A percentile compares a stretch with the other conserved stretches of the same genome.
These are phyloP conservation scores for Spilarctia lutea DNA, from an alignment of 2,888 invertebrate species.

Conservation along the genomic window DNA sequence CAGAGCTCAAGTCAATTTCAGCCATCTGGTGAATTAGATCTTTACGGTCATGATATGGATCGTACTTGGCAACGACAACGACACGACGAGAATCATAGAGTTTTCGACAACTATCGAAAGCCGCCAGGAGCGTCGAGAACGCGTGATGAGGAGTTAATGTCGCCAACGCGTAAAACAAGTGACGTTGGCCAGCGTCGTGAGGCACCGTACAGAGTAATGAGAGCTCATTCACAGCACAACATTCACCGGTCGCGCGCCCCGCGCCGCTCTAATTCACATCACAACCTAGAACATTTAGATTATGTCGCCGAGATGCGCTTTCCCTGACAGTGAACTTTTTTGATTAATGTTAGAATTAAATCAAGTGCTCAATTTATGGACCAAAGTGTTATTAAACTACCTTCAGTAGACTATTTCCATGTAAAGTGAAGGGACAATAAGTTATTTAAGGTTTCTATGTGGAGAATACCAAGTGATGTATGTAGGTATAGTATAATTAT, in stretches of 20 bases:
- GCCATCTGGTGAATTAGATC: constrained; percentile 88
- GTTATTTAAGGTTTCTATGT: constrained; percentile 34
- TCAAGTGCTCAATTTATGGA: constrained; percentile 83
- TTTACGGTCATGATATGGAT: constrained; percentile 89
- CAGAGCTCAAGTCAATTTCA: constrained; percentile 87
- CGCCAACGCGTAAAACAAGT: constrained; percentile 72
- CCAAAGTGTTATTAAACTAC: constrained; percentile 79
- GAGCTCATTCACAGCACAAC: constrained; percentile 89
- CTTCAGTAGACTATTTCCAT: constrained; percentile 54
- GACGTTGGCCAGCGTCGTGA: constrained; percentile 81
- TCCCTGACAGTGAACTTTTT: constrained; percentile 82
- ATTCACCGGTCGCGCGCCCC: constrained; percentile 84
- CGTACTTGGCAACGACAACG: constrained; percentile 84
- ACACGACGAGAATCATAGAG: constrained; percentile 74
- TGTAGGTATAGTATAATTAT: constrained; percentile 22
- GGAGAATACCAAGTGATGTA: constrained; percentile 19
- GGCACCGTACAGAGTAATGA: constrained; percentile 78
- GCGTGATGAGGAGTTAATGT: constrained; percentile 72
- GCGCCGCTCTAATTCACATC: constrained; percentile 88
- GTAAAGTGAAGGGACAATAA: constrained; percentile 44
- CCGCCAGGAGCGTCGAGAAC: constrained; percentile 60
- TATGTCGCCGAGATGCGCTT: constrained; percentile 89
- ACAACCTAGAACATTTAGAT: constrained; percentile 88
- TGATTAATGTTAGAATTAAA: constrained; percentile 61
- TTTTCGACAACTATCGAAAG: constrained; percentile 75